Evolutionary conservation across 2,113 vertebrate genomes (phyloP), one percentile per base, ranked within the genome.

Genomic region (Leptodactylus fuscus): DNA sequence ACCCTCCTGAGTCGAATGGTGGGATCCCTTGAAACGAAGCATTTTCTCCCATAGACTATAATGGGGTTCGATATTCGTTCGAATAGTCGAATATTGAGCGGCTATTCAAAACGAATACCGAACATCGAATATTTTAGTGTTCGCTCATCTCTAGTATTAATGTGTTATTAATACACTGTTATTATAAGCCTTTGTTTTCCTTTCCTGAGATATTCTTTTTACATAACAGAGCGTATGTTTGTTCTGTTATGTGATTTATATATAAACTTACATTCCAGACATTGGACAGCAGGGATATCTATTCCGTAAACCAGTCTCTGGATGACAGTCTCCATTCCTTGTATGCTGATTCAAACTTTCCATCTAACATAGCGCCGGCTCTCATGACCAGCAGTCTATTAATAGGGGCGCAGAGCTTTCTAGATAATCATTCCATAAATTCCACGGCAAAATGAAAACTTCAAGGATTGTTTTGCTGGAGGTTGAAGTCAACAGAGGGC

Each of bases 301-400:
- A 36, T 82, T 36, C 73, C 41, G 24, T 32, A 13, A 51, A 32
- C 27, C 15, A 46, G 9, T 41, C 49, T 3, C 22, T 51, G 32
- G 10, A 44, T 41, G 51, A 36, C 67, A 55, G 81, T 82, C 48
- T 41, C 67, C 67, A 82, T 82, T 73, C 81, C 81, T 70, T 55
- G 20, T 41, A 11, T 55, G 34, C 44, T 71, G 65, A 71, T 82
- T 74, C 70, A 83, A 29, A 46, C 36, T 83, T 83, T 83, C 81
- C 81, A 74, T 83, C 34, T 41, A 38, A 18, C 46, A 36, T 71
- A 49, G 5, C 70, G 38, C 10, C 16, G 15, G 41, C 34, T 69
- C 65, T 29, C 3, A n/a, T n/a, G 12, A 29, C 29, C 27, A n/a
- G 3, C 60, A 38, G 24, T 58, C 81, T 83, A 74, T 58, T 60